Percentiles rank a stretch among this genome's conserved stretches.
Conservation (phyloP, 2,797 vertebrate species). For the Danio aesculapii region DNA sequence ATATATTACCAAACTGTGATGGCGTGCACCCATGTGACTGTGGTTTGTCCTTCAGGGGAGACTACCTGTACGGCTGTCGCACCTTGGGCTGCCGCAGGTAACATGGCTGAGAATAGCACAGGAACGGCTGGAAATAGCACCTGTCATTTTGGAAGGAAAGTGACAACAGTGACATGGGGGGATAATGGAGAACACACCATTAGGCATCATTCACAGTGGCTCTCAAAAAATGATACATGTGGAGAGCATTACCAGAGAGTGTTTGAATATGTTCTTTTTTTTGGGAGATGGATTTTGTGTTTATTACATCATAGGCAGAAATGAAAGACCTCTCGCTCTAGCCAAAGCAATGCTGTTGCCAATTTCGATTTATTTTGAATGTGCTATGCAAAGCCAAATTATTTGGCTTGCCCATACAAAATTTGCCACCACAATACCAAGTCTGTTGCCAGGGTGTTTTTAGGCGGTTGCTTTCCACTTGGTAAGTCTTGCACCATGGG, state of each 20-base stretch:
- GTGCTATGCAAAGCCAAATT: constrained; percentile 13
- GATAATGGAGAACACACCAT: constrained; percentile 22
- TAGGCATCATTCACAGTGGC: constrained; percentile 7
- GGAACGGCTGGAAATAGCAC: constrained; percentile 32
- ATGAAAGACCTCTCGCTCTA: background rate
- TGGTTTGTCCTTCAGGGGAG: constrained; percentile 42
- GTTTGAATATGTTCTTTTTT: background rate
- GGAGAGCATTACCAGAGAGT: constrained; percentile 13
- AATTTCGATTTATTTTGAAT: background rate
- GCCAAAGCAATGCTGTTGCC: background rate
- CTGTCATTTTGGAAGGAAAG: constrained; percentile 28
- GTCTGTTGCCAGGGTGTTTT: background rate
- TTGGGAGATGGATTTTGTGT: background rate
- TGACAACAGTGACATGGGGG: constrained; percentile 31
- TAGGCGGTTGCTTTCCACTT: background rate
- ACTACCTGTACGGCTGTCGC: constrained; percentile 29
- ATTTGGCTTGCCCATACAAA: background rate
- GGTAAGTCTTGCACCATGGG: background rate
- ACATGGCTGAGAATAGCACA: constrained; percentile 47
- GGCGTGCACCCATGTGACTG: constrained; percentile 25
- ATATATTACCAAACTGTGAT: constrained; percentile 33
- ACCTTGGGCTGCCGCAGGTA: constrained; percentile 36
- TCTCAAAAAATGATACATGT: constrained; percentile 12
- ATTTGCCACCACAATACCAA: background rate
- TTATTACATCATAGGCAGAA: constrained; percentile 2